Evolutionary conservation across 2,113 vertebrate genomes (phyloP), one percentile per base, ranked within the genome.

Genomic region (Percina caprodes): DNA sequence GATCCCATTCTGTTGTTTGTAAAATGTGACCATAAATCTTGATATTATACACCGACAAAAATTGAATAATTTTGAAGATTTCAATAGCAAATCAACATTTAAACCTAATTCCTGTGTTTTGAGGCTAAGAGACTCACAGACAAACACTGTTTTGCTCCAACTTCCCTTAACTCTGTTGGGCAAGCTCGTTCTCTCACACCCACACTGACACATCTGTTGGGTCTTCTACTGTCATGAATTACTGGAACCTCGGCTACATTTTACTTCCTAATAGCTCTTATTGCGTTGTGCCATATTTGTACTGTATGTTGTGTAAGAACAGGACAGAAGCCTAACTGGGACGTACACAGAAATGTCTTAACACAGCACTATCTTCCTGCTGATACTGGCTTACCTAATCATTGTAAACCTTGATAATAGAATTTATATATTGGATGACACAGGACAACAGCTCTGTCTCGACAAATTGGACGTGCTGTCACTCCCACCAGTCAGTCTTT

Each of bases 101-200:
- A 13, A 19, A 33, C 12, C 1, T 4, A 66, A 15, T 74, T 80
- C 60, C 26, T 67, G 23, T 74, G 21, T 87, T 33, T 33, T 55
- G 21, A 39, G 26, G 66, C 48, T 68, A 26, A 68, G 18, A 68
- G 46, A 52, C 18, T 62, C 24, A 55, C 35, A 13, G 23, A 54
- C 49, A 26, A 56, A 74, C 46, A 4, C 63, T 77, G 23, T 11
- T 85, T 69, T 66, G 12, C 24, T 5, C 23, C 35, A 52, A 85
- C 79, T 89, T 86, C 85, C 83, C n/a, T 35, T 72, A 26, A 56
- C 33, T 74, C 16, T n/a, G 16, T 61, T 85, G n/a, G 19, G 54
- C 51, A 77, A 83, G n/a, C 10, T 45, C 2, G 45, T 74, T 67
- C 15, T 76, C 66, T 54, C 51, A 60, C 74, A 54, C 59, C 72